Evolutionary conservation across 2,888 invertebrate genomes (phyloP).

Genomic region (Dryococelus australis): DNA sequence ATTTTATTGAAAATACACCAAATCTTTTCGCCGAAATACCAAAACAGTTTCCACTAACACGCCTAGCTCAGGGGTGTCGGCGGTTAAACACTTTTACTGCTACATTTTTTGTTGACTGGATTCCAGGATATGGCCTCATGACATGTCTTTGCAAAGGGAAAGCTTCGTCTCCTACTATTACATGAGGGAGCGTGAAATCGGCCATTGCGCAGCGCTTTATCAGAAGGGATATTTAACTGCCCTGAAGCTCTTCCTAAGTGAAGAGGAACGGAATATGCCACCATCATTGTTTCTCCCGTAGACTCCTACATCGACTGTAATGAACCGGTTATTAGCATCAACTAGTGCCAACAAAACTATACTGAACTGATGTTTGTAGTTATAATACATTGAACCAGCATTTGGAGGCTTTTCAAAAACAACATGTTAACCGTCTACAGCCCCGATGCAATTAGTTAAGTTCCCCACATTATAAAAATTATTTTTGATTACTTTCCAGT

Average conservation of each 20-base stretch:
- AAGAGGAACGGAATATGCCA: background rate
- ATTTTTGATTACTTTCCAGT: background rate
- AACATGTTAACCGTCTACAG: background rate
- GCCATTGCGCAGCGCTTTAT: background rate
- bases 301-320: background rate
- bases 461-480: background rate
- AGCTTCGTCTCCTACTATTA: background rate
- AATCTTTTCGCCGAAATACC: background rate
- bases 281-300: background rate
- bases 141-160: background rate
- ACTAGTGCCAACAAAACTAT: background rate
- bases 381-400: background rate
- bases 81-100: background rate
- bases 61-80: background rate
- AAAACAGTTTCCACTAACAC: background rate
- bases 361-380: background rate
- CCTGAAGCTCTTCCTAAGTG: background rate
- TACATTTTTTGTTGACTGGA: background rate
- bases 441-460: background rate
- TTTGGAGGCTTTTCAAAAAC: background rate
- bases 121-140: background rate
- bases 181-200: background rate
- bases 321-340: background rate
- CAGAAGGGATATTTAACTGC: background rate
- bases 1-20: background rate